Conservation (phyloP, 2,113 vertebrate genomes). For the Origma solitaria region DNA sequence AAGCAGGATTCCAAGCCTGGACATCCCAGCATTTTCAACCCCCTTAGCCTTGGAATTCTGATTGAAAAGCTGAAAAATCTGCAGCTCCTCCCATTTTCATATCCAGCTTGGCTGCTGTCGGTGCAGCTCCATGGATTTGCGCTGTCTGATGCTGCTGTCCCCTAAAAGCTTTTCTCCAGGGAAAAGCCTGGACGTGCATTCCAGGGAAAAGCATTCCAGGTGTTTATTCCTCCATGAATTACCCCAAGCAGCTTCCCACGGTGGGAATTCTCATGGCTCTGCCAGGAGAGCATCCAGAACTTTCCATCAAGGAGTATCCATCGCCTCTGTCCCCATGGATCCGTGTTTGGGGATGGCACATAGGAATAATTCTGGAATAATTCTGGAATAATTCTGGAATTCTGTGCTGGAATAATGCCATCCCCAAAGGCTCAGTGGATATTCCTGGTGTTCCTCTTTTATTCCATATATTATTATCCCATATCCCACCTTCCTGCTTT, state of each 20-base stretch:
- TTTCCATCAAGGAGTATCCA: neutral
- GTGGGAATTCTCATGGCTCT: neutral
- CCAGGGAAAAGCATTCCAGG: neutral
- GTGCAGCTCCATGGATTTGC: neutral
- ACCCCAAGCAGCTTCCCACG: neutral
- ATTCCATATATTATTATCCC: neutral
- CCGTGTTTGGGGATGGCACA: neutral
- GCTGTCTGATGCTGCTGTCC: neutral
- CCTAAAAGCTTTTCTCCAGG: neutral
- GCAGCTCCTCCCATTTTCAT: neutral
- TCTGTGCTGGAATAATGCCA: neutral
- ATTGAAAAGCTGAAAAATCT: neutral
- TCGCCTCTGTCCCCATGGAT: neutral
- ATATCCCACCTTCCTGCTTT: accelerated
- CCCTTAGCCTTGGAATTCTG: neutral
- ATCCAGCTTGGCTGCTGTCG: accelerated
- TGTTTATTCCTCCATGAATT: neutral
- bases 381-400: no score
- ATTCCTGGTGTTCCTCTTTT: neutral
- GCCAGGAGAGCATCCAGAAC: neutral
- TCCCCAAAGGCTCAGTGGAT: neutral
- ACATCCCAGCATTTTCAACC: neutral
- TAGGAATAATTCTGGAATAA: no score
- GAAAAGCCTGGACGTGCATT: neutral
- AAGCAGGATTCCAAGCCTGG: neutral